Conservation (phyloP, 2,113 vertebrate genomes). For the Ictalurus furcatus region DNA sequence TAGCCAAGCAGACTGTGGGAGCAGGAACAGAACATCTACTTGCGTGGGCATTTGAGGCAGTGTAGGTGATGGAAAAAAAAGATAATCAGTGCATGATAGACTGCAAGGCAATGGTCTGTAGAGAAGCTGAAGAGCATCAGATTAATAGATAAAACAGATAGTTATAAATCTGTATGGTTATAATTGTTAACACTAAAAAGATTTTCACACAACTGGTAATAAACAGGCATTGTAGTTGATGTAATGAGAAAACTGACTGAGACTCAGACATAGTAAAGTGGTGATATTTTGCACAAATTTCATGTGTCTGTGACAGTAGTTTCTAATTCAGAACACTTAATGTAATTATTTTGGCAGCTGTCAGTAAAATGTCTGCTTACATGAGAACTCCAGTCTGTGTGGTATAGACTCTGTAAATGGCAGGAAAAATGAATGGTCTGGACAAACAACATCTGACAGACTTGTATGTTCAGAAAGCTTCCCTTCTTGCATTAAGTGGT, state of each 20-base stretch:
- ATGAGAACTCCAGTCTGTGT: neutral
- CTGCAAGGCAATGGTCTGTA: neutral
- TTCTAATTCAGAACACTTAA: neutral
- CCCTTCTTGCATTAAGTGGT: neutral
- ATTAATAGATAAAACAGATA: neutral
- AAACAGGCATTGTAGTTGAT: neutral
- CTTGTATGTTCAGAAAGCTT: neutral
- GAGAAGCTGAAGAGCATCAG: neutral
- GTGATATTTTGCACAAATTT: neutral
- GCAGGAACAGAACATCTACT: conserved; percentile 9
- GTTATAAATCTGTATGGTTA: neutral
- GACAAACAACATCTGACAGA: neutral
- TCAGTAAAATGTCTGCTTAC: neutral
- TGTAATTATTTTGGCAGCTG: conserved; percentile 8
- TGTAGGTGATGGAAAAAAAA: neutral
- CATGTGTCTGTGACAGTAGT: neutral
- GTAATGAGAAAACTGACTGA: neutral
- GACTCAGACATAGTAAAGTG: neutral
- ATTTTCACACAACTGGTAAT: neutral
- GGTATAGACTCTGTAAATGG: neutral
- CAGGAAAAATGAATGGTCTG: neutral
- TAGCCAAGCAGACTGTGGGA: conserved; percentile 3
- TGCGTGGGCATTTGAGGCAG: neutral
- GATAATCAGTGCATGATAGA: neutral
- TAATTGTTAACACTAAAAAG: neutral